A percentile compares a stretch with the other conserved stretches of the same genome.
These are phyloP conservation scores for Dexiosoma caninum DNA, from an alignment of 2,888 invertebrate species.

Conservation along the genomic window DNA sequence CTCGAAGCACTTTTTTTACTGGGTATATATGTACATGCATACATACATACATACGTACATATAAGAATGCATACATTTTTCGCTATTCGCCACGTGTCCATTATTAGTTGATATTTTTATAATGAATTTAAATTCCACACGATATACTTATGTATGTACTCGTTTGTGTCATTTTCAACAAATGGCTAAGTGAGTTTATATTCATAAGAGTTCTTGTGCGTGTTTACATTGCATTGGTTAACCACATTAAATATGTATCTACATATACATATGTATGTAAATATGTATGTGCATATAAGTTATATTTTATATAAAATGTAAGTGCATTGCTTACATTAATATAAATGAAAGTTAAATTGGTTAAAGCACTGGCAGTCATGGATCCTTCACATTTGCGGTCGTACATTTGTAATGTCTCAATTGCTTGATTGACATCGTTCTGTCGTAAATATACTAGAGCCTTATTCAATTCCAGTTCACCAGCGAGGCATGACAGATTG, in stretches of 20 bases:
- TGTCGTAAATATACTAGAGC: conserved; percentile 90
- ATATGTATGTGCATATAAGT: no score
- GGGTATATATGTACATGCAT: no score
- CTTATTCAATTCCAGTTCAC: conserved; percentile 94
- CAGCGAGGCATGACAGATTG: conserved; percentile 88
- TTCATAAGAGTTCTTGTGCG: no score
- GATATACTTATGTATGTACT: not conserved
- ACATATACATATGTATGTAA: not conserved
- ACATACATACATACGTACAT: not conserved
- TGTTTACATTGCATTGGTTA: not conserved
- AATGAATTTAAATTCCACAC: not conserved
- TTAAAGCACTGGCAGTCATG: conserved; percentile 89
- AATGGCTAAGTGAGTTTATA: no score
- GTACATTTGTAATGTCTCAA: conserved; percentile 90
- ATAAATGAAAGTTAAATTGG: conserved; percentile 90
- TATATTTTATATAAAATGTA: no score
- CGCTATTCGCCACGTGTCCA: not conserved
- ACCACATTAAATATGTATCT: not conserved
- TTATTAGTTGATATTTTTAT: not conserved
- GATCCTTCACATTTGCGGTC: conserved; percentile 89
- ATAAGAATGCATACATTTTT: no score
- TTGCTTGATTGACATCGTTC: conserved; percentile 87
- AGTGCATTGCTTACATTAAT: conserved; percentile 71
- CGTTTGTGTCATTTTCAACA: no score
- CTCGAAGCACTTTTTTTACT: no score